A percentile compares a stretch with the other conserved stretches of the same genome.
These are phyloP conservation scores for Bradypodion pumilum DNA, from an alignment of 2,797 vertebrate genomes.

Conservation along the genomic window DNA sequence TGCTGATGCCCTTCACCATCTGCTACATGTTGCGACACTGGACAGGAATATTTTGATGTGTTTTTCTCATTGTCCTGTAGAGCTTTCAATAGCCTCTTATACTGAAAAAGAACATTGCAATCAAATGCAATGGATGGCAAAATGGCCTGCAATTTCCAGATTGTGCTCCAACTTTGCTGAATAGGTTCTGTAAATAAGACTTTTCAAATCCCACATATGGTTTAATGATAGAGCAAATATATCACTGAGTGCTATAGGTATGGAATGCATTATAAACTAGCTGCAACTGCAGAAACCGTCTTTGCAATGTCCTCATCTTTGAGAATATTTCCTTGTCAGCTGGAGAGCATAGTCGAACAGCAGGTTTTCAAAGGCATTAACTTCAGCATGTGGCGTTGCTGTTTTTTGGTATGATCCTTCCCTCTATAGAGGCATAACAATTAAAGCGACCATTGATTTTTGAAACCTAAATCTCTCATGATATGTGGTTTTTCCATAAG, in stretches of 20 bases:
- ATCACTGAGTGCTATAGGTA: slow-evolving; percentile 6
- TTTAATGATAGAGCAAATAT: slow-evolving; percentile 21
- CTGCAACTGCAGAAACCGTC: neutral
- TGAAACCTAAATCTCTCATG: neutral
- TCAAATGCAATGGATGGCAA: slow-evolving; percentile 13
- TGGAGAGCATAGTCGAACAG: neutral
- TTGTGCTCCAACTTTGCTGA: slow-evolving; percentile 10
- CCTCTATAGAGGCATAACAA: neutral
- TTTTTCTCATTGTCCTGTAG: slow-evolving; percentile 24
- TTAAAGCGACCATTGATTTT: slow-evolving; percentile 16
- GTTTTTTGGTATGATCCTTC: neutral
- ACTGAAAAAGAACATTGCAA: slow-evolving; percentile 5
- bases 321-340: slow-evolving; percentile 7
- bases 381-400: neutral
- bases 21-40: slow-evolving; percentile 1
- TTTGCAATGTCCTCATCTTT: slow-evolving; percentile 15
- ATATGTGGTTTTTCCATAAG: neutral
- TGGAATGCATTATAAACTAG: neutral
- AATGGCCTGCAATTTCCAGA: slow-evolving; percentile 29
- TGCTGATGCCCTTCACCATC: slow-evolving; percentile 14
- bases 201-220: slow-evolving; percentile 25
- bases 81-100: slow-evolving; percentile 9
- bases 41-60: slow-evolving; percentile 10
- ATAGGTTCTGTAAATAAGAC: slow-evolving; percentile 30
- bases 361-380: slow-evolving; percentile 8